phyloP scores from a whole-genome alignment of 2,888 invertebrate genomes.

The Tenthredo notha region DNA sequence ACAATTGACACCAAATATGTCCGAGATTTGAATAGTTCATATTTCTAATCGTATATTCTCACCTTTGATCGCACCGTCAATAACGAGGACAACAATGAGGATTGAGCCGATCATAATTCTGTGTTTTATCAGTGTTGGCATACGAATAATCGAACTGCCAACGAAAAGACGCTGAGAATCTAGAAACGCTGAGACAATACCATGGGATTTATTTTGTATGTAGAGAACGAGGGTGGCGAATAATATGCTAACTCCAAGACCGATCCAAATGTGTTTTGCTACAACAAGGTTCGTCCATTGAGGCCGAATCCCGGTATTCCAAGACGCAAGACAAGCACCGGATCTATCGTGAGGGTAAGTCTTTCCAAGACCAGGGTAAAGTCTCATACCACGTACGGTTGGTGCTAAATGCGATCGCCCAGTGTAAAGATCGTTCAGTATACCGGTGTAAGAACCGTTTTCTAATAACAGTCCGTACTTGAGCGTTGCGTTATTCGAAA shows the following conservation, averaged over 20 bases:
- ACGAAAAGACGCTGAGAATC: not conserved
- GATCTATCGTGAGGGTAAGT: not conserved
- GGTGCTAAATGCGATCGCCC: not conserved
- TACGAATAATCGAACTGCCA: not conserved
- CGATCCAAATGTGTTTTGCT: not conserved
- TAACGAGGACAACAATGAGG: not conserved
- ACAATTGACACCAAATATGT: not conserved
- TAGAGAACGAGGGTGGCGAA: not conserved
- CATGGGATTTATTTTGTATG: not conserved
- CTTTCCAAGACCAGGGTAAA: not conserved
- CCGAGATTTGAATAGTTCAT: not conserved
- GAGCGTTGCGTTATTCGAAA: not conserved
- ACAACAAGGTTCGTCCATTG: not conserved
- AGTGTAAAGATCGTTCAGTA: not conserved
- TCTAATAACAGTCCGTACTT: not conserved
- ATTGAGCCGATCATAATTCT: not conserved
- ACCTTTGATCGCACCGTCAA: not conserved
- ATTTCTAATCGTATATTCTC: not conserved
- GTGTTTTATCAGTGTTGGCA: not conserved
- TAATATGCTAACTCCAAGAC: not conserved
- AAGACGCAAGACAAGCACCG: not conserved
- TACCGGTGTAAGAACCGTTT: not conserved
- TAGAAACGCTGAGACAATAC: not conserved
- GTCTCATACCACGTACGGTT: not conserved
- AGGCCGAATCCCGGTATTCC: not conserved